phyloP scores from a whole-genome alignment of 2,797 vertebrate species.

The Muraenolepis orangiensis region DNA sequence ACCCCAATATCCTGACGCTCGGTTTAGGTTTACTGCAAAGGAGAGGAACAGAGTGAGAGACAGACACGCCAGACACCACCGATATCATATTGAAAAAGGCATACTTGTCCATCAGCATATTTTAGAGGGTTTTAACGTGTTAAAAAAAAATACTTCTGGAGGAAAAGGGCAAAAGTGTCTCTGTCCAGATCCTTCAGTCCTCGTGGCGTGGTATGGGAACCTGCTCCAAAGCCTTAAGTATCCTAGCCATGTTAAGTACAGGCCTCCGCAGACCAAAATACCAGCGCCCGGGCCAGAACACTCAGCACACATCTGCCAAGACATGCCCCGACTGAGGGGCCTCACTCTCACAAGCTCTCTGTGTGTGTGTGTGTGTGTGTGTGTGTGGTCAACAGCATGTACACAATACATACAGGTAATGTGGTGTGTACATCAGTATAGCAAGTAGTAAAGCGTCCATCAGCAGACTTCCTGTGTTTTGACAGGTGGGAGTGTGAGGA shows the following conservation, averaged over 20 bases:
- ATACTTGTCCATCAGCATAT: no score
- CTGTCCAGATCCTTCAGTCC: conserved; percentile 13
- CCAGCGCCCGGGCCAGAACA: conserved; percentile 53
- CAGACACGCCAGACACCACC: no score
- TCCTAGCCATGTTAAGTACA: conserved; percentile 73
- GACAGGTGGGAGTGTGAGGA: conserved; percentile 55
- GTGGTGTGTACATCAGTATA: background rate
- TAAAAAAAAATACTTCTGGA: no score
- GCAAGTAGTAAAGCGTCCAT: conserved; percentile 23
- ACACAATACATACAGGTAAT: conserved; percentile 1
- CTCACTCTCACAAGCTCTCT: conserved; percentile 15
- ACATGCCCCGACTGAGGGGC: conserved; percentile 55
- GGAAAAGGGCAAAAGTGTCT: no score
- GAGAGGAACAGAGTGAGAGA: no score
- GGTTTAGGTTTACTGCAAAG: no score
- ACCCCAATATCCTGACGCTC: no score
- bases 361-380: background rate
- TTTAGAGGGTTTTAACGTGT: no score
- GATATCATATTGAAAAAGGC: no score
- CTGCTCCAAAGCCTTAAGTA: conserved; percentile 60
- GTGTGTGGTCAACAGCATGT: conserved; percentile 10
- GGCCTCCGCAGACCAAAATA: conserved; percentile 62
- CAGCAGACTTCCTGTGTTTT: conserved; percentile 53
- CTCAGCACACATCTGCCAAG: conserved; percentile 65
- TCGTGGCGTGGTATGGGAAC: conserved; percentile 39